Conservation (phyloP, 2,888 invertebrate species). For the Odontocolon sp. region DNA sequence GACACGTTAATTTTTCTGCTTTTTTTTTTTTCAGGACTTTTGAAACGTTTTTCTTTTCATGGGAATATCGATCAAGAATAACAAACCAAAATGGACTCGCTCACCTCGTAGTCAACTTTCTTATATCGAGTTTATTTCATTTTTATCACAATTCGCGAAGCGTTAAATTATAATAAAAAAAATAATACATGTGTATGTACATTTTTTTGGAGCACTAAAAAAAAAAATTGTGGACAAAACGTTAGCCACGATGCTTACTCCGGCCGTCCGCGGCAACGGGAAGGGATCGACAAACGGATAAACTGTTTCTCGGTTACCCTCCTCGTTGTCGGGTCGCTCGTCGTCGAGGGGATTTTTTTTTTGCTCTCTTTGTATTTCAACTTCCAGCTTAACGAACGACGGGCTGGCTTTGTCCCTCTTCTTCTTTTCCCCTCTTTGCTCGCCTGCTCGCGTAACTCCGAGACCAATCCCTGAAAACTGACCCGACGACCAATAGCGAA, state of each 20-base stretch:
- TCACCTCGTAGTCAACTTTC: too few species aligned
- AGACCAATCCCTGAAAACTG: neutral
- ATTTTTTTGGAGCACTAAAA: neutral
- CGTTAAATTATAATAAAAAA: too few species aligned
- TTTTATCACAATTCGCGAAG: too few species aligned
- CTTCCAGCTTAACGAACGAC: too few species aligned
- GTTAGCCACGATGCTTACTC: neutral
- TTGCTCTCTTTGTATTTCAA: too few species aligned
- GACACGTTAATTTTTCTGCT: neutral
- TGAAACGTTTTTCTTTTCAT: neutral
- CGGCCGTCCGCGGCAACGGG: neutral
- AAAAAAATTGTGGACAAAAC: too few species aligned
- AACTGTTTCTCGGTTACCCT: neutral
- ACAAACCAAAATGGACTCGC: too few species aligned
- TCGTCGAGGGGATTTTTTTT: too few species aligned
- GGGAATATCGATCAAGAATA: neutral
- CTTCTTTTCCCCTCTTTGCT: neutral
- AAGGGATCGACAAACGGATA: slow-evolving; percentile 26
- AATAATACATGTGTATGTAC: neutral
- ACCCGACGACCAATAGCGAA: neutral
- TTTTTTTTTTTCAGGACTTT: neutral
- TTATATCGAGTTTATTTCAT: too few species aligned
- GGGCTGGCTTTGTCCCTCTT: too few species aligned
- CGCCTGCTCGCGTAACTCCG: neutral
- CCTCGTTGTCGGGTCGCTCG: neutral